phyloP scores from a whole-genome alignment of 2,797 vertebrate genomes.

The Rhinophrynus dorsalis region DNA sequence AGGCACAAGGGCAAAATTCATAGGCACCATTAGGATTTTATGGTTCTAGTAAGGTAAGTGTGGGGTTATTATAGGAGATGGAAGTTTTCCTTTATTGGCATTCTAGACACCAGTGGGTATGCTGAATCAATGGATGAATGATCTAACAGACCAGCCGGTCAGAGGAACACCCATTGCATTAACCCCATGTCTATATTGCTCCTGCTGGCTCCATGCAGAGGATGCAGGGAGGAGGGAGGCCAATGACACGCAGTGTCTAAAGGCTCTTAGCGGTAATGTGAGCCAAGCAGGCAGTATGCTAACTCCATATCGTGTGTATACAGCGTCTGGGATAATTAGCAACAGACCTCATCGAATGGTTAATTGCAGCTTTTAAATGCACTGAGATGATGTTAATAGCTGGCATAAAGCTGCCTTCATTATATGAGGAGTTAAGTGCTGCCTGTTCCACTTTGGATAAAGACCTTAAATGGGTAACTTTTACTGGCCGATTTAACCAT shows the following conservation, averaged over 20 bases:
- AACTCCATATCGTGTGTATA: slow-evolving; percentile 33
- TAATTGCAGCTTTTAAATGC: slow-evolving; percentile 49
- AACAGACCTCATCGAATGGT: slow-evolving; percentile 47
- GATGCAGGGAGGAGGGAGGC: not conserved
- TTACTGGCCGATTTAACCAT: too few relatives aligned
- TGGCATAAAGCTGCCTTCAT: slow-evolving; percentile 45
- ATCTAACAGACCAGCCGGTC: not conserved
- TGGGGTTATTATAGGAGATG: too few relatives aligned
- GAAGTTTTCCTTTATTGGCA: too few relatives aligned
- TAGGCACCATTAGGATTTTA: too few relatives aligned
- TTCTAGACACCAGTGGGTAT: too few relatives aligned
- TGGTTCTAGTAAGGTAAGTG: too few relatives aligned
- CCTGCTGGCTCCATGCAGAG: not conserved
- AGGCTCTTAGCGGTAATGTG: slow-evolving; percentile 31
- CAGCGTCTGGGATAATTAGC: slow-evolving; percentile 37
- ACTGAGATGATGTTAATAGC: slow-evolving; percentile 47
- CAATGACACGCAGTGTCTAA: not conserved
- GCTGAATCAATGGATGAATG: too few relatives aligned
- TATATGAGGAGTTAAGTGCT: slow-evolving; percentile 29
- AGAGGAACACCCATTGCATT: not conserved
- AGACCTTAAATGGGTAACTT: too few relatives aligned
- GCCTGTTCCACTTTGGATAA: not conserved
- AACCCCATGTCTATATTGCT: not conserved
- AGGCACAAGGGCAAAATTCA: too few relatives aligned
- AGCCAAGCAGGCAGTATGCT: slow-evolving; percentile 19